Evolutionary conservation across 1,140 invertebrate genomes (phyloP).

Genomic region (Armadillidium nasatum): DNA sequence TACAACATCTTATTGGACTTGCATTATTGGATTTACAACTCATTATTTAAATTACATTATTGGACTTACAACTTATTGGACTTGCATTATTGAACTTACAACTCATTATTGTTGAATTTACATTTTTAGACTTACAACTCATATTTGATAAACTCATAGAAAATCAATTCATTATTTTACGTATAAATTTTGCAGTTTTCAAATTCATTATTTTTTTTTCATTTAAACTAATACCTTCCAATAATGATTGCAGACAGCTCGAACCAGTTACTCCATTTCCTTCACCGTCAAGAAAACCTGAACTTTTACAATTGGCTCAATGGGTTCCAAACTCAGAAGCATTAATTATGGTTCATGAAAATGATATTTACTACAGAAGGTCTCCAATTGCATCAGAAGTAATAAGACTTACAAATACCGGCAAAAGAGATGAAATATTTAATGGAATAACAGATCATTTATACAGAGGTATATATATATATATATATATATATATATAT

Average conservation of each 20-base stretch:
- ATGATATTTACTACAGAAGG: conserved; percentile 23
- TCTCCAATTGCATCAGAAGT: conserved; percentile 19
- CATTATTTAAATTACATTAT: no score
- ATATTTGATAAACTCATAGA: no score
- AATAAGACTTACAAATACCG: conserved; percentile 23
- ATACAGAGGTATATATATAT: conserved; percentile 17
- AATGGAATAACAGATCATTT: conserved; percentile 30
- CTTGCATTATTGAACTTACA: no score
- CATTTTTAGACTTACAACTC: no score
- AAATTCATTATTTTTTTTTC: no score
- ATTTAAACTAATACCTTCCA: not conserved
- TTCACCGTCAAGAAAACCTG: not conserved
- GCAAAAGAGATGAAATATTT: conserved; percentile 10
- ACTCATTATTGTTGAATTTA: no score
- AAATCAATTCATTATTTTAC: no score
- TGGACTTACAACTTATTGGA: no score
- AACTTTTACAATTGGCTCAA: conserved; percentile 12
- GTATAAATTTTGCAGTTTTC: no score
- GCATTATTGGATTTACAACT: no score
- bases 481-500: not conserved
- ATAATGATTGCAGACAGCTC: conserved; percentile 9
- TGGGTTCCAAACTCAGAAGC: conserved; percentile 16
- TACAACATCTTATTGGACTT: no score
- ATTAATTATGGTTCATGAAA: conserved; percentile 21
- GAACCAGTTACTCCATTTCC: conserved; percentile 26